Conservation (phyloP, 2,888 invertebrate species). For the Eupithecia dodoneata region DNA sequence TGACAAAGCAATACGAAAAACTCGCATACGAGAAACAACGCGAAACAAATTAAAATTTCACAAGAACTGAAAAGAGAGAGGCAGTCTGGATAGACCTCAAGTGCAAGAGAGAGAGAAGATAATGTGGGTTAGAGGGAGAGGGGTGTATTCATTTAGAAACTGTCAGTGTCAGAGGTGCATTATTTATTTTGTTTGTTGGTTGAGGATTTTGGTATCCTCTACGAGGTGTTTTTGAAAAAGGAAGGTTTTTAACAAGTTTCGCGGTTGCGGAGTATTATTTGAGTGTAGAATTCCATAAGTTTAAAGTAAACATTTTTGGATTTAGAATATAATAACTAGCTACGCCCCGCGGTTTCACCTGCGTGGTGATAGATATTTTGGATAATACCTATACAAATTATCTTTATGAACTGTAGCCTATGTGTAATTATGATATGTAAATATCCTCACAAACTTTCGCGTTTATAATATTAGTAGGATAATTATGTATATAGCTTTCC, state of each 20-base stretch:
- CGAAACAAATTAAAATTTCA: slow-evolving; percentile 28
- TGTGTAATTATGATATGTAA: too few species aligned
- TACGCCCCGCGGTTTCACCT: too few species aligned
- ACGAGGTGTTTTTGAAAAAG: slow-evolving; percentile 7
- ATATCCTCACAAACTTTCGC: too few species aligned
- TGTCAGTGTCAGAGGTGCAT: slow-evolving; percentile 72
- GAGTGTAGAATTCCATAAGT: not conserved
- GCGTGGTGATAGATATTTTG: too few species aligned
- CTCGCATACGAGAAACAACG: slow-evolving; percentile 17
- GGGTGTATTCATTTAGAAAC: slow-evolving; percentile 69
- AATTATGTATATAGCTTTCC: too few species aligned
- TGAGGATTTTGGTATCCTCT: slow-evolving; percentile 39
- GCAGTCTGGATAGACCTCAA: not conserved
- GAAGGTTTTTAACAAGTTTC: not conserved
- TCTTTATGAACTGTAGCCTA: too few species aligned
- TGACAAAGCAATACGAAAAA: not conserved
- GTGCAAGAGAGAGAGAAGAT: not conserved
- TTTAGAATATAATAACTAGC: too few species aligned
- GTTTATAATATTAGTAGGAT: too few species aligned
- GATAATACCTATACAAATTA: too few species aligned
- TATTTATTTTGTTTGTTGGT: slow-evolving; percentile 62
- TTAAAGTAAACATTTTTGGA: too few species aligned
- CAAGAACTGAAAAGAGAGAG: slow-evolving; percentile 47
- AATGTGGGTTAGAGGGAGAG: slow-evolving; percentile 50
- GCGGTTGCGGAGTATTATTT: not conserved